phyloP scores from a whole-genome alignment of 2,113 vertebrate genomes.

The Epinephelus moara region DNA sequence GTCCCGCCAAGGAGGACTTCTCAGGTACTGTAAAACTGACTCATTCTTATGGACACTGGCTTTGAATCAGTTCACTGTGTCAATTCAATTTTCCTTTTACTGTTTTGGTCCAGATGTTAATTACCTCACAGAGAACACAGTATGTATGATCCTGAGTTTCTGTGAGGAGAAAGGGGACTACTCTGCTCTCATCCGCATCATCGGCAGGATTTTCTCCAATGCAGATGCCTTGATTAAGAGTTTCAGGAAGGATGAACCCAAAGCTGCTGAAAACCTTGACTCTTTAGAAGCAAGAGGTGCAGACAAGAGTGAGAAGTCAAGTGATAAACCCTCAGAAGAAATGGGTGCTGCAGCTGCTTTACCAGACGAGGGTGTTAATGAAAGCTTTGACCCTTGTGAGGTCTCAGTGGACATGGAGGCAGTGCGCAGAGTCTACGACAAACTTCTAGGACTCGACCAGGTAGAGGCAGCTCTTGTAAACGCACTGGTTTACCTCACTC shows the following conservation, averaged over 20 bases:
- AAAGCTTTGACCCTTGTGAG: conserved; percentile 86
- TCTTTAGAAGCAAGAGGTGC: conserved; percentile 85
- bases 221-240: conserved; percentile 93
- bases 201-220: conserved; percentile 95
- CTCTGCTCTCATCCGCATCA: conserved; percentile 92
- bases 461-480: conserved; percentile 96
- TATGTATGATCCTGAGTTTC: conserved; percentile 91
- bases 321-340: conserved; percentile 82
- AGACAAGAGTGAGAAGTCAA: conserved; percentile 90
- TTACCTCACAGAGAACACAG: conserved; percentile 92
- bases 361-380: conserved; percentile 84
- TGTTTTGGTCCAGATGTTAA: conserved; percentile 88
- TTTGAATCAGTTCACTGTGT: not conserved
- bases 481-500: conserved; percentile 94
- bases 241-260: conserved; percentile 91
- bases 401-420: conserved; percentile 93
- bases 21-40: conserved; percentile 86
- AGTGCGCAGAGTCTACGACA: conserved; percentile 93
- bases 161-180: conserved; percentile 93
- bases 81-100: not conserved
- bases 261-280: conserved; percentile 88
- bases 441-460: conserved; percentile 92
- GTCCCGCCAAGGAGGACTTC: conserved; percentile 88
- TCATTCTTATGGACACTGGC: not conserved
- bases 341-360: conserved; percentile 78